Evolutionary conservation across 1,140 invertebrate species (phyloP).

Genomic region (Drosophila littoralis): DNA sequence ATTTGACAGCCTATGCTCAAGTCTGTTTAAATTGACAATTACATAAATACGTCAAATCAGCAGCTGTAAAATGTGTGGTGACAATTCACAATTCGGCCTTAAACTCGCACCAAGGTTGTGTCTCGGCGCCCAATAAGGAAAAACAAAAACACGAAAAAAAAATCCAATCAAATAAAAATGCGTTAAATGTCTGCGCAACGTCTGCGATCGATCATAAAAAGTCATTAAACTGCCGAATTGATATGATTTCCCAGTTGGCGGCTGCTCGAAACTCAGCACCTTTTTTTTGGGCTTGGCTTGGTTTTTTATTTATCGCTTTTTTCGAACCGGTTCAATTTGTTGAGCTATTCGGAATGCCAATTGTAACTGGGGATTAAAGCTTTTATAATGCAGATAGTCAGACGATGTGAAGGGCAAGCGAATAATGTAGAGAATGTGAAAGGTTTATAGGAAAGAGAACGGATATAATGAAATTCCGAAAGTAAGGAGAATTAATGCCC

Average conservation of each 20-base stretch:
- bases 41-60: slow-evolving; percentile 12
- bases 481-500: too few relatives aligned
- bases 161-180: slow-evolving; percentile 6
- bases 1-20: neutral
- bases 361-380: slow-evolving; percentile 6
- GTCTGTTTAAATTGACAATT: slow-evolving; percentile 13
- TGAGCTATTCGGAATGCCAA: slow-evolving; percentile 20
- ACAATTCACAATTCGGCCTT: slow-evolving; percentile 12
- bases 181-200: slow-evolving; percentile 8
- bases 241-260: slow-evolving; percentile 24
- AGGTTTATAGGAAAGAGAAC: neutral
- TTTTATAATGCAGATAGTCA: slow-evolving; percentile 13
- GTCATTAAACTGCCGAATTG: slow-evolving; percentile 22
- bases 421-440: slow-evolving; percentile 8
- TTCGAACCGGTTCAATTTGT: slow-evolving; percentile 11
- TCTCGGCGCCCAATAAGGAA: neutral
- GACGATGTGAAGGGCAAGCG: neutral
- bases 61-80: slow-evolving; percentile 1
- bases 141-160: neutral
- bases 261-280: slow-evolving; percentile 17
- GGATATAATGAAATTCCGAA: neutral
- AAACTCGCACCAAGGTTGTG: slow-evolving; percentile 16
- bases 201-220: slow-evolving; percentile 28
- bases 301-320: neutral
- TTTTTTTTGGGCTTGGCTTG: slow-evolving; percentile 8